phyloP scores from a whole-genome alignment of 2,888 invertebrate species.

The Helleia helle region DNA sequence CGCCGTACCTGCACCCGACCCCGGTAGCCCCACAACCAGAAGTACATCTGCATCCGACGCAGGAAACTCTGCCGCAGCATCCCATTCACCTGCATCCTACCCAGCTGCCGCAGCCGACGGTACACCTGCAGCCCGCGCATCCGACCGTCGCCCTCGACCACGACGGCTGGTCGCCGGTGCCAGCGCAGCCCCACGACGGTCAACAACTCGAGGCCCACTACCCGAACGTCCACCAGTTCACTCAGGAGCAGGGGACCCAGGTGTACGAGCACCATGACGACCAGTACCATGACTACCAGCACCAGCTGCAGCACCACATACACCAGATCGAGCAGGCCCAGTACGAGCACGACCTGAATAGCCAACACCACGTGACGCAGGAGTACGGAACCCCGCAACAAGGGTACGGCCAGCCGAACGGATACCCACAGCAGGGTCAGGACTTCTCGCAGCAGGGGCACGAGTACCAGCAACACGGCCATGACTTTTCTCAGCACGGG shows the following conservation, averaged over 20 bases:
- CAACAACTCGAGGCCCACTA: constrained; percentile 32
- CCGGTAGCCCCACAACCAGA: constrained; percentile 25
- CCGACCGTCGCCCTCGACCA: constrained; percentile 37
- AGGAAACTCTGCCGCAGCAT: constrained; percentile 22
- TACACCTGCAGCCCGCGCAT: constrained; percentile 27
- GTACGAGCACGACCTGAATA: constrained; percentile 28
- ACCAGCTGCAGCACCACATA: constrained; percentile 55
- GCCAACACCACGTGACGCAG: constrained; percentile 30
- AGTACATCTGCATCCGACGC: constrained; percentile 28
- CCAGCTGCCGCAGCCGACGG: constrained; percentile 19
- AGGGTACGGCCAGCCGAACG: constrained; percentile 22
- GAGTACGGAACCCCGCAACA: constrained; percentile 28
- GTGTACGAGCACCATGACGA: constrained; percentile 55
- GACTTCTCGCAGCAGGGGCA: constrained; percentile 18
- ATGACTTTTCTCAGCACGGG: constrained; percentile 19
- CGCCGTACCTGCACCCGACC: constrained; percentile 24
- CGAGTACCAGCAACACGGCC: constrained; percentile 19
- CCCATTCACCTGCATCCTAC: constrained; percentile 28
- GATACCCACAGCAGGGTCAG: constrained; percentile 23
- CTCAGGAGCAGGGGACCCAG: constrained; percentile 53
- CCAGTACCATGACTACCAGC: constrained; percentile 45
- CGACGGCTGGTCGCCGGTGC: constrained; percentile 61
- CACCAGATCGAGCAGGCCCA: constrained; percentile 54
- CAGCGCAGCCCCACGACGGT: constrained; percentile 36
- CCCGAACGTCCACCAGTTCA: constrained; percentile 40